phyloP scores from a whole-genome alignment of 35 echinoderm and acorn worm species.

The Patiria miniata region DNA sequence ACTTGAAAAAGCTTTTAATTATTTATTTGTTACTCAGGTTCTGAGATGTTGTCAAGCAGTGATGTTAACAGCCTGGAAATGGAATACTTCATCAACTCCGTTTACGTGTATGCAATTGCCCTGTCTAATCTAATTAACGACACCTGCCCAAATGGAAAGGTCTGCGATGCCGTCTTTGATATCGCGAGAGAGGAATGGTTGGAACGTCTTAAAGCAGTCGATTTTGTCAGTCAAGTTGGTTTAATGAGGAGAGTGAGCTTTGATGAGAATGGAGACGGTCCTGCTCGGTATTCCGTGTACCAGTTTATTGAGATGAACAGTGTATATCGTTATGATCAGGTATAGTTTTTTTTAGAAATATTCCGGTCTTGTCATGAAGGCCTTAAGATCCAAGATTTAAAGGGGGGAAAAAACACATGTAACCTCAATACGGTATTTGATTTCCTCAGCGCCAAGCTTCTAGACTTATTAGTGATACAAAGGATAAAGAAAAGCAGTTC shows the following conservation, averaged over 20 bases:
- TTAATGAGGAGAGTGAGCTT: conserved; percentile 10
- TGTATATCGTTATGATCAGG: neutral
- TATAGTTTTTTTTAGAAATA: neutral
- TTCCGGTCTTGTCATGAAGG: no score
- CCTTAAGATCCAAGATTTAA: no score
- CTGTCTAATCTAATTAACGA: conserved; percentile 16
- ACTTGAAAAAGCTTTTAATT: no score
- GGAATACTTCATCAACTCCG: conserved; percentile 39
- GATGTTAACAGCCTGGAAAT: conserved; percentile 5
- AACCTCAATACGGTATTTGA: no score
- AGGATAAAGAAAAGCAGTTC: no score
- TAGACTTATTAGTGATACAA: no score
- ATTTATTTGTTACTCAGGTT: neutral
- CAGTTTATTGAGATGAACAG: neutral
- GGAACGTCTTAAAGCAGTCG: neutral
- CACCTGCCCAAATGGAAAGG: neutral
- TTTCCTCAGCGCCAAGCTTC: no score
- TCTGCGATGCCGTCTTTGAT: conserved; percentile 2
- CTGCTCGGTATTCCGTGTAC: neutral
- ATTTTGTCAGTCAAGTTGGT: conserved; percentile 25
- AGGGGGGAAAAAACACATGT: no score
- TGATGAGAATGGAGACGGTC: conserved; percentile 45
- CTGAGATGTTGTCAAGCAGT: conserved; percentile 11
- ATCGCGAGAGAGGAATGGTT: conserved; percentile 15
- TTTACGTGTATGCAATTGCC: conserved; percentile 36